Evolutionary conservation across 2,797 vertebrate species (phyloP), one percentile per base, ranked within the genome.

Genomic region (Morelia viridis): DNA sequence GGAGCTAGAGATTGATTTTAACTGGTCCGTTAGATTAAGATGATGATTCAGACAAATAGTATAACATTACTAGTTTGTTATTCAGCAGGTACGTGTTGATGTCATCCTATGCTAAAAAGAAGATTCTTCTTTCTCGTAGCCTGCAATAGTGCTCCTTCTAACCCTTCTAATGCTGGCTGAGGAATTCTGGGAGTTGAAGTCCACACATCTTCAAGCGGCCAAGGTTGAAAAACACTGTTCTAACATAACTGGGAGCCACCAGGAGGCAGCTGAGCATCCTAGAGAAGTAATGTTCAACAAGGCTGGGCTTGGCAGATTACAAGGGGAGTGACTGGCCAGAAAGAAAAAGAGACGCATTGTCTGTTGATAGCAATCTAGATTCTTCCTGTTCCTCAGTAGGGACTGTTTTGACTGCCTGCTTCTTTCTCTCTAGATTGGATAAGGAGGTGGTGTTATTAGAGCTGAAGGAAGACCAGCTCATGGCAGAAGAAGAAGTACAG

Each of bases 231-330:
- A 41, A 41, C 35, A 41, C 35, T 41, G 35, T 41, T 41, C 35
- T 41, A 24, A 6, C 57, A 86, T 17, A 68, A 19, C 8, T 6
- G 19, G 56, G 17, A 46, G 31, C 65, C 92, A 90, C 84, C 80
- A 90, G 89, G 92, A 83, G 92, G 92, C 92, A 90, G 46, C 10
- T 64, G n/a, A 58, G 91, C 35, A 80, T 28, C 31, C 0, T 3
- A 68, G 46, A 50, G 31, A 92, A 58, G 28, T 62, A 26, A 22
- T 85, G 46, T 57, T 50, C 35, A 15, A 31, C 35, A 15, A 31
- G 19, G 19, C 60, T 83, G 68, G 24, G 41, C 24, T 62, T 64
- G n/a, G 19, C 26, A 61, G 65, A 17, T 89, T 35, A 22, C 13
- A 56, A 46, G 46, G 26, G 58, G 71, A 24, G 84, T 76, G 85